Percentiles rank a stretch among this genome's conserved stretches.
phyloP scores from a whole-genome alignment of 37 sponge, comb jelly and placozoan species.

The Axinella damicornis region DNA sequence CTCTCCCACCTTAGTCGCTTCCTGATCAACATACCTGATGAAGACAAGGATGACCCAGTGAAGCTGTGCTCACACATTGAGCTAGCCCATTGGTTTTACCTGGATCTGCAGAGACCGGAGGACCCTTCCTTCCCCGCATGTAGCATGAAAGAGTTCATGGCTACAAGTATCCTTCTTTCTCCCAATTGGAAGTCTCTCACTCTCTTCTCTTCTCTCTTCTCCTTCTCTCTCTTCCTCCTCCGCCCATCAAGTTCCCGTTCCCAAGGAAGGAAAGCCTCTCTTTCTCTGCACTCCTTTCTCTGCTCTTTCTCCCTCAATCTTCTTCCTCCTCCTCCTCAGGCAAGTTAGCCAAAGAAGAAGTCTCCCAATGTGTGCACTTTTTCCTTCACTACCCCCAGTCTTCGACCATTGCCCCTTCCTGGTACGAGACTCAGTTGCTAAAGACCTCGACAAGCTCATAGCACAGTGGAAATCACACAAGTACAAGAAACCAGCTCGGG shows the following conservation, averaged over 20 bases:
- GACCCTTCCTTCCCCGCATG: conserved; percentile 79
- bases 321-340: neutral
- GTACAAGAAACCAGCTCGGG: conserved; percentile 72
- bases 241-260: too few relatives aligned
- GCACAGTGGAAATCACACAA: conserved; percentile 77
- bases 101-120: conserved; percentile 81
- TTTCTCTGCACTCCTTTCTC: neutral
- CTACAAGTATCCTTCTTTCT: conserved; percentile 54
- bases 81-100: conserved; percentile 91
- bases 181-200: too few relatives aligned
- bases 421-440: neutral
- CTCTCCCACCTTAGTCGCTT: conserved; percentile 63
- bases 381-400: conserved; percentile 23
- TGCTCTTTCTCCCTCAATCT: neutral
- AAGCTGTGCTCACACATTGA: conserved; percentile 86
- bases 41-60: conserved; percentile 76
- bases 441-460: conserved; percentile 55
- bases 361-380: too few relatives aligned
- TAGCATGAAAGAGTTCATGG: conserved; percentile 80
- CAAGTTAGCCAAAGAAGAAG: too few relatives aligned
- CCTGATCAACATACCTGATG: conserved; percentile 80
- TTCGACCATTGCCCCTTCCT: conserved; percentile 70
- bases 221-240: neutral
- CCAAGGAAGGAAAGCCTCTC: too few relatives aligned
- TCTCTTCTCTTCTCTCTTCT: neutral